Evolutionary conservation across 2,797 vertebrate species (phyloP), one percentile per base, ranked within the genome.

Genomic region (Crocodylus rhombifer): DNA sequence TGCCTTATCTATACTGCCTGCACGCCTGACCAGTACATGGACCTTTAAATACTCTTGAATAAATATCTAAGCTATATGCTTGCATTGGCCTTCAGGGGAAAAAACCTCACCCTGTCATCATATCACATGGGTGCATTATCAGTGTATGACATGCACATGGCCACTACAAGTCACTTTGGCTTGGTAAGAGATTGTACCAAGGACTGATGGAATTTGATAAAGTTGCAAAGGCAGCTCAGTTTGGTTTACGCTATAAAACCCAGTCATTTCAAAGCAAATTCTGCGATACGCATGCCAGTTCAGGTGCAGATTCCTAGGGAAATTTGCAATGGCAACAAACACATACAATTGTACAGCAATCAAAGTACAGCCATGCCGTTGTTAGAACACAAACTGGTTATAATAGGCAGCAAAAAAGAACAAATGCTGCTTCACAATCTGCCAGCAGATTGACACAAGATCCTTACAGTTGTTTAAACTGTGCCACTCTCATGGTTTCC

Each of bases 181-280:
- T 23, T 51, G 23, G 25, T 51, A 23, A 23, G 42, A 51, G 42
- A 51, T 51, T 51, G 42, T 51, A 51, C 42, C 42, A 51, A 51
- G 42, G 42, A 51, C 42, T 51, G 42, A 51, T 51, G 42, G 42
- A 51, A 51, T 51, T 9, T 51, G 42, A 51, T 51, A 51, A 51
- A 51, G 42, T 51, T 51, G 83, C 16, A 87, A 93, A 84, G 28
- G 6, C 69, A 88, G 30, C 7, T 81, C 0, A 0, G 62, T 7
- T 2, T 63, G 23, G 55, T 60, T 36, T 17, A 7, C 15, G 28
- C 71, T 79, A 65, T 75, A 80, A 89, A 93, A 95, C 12, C 42
- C 28, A 89, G 15, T 25, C 80, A 7, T 81, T 91, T 93, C 30
- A 75, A 94, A 94, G 86, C 5, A 25, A 87, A 13, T 26, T 14